Percentiles rank a stretch among this genome's conserved stretches.
phyloP scores from a whole-genome alignment of 1,140 invertebrate species.

The Diorhabda sublineata region DNA sequence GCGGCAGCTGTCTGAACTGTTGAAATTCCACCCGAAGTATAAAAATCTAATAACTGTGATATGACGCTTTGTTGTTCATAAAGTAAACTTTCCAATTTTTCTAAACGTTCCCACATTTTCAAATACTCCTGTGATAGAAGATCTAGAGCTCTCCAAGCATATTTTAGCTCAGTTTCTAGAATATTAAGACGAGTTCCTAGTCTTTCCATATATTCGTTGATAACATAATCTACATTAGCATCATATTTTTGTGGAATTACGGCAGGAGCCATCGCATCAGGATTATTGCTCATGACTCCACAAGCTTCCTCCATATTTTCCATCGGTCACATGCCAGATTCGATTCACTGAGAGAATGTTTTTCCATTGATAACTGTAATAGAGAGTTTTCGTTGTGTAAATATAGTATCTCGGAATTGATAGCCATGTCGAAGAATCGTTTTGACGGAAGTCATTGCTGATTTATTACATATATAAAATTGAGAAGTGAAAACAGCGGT shows the following conservation, averaged over 20 bases:
- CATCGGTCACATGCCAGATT: constrained; percentile 5
- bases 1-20: constrained; percentile 16
- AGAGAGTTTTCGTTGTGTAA: neutral
- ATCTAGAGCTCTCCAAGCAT: constrained; percentile 87
- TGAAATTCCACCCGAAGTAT: constrained; percentile 47
- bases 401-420: neutral
- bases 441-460: constrained; percentile 1
- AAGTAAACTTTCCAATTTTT: constrained; percentile 84
- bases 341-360: neutral
- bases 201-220: constrained; percentile 85
- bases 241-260: constrained; percentile 40
- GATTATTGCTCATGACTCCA: constrained; percentile 25
- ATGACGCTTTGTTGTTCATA: constrained; percentile 91
- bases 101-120: constrained; percentile 89
- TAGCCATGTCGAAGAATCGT: neutral
- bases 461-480: neutral
- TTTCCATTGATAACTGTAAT: neutral
- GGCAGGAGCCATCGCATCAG: constrained; percentile 40
- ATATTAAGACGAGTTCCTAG: constrained; percentile 79
- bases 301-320: constrained; percentile 11
- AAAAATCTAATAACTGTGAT: constrained; percentile 78
- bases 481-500: neutral
- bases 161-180: constrained; percentile 84
- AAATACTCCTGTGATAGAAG: constrained; percentile 87
- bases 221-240: constrained; percentile 61